Evolutionary conservation across 2,113 vertebrate genomes (phyloP).

Genomic region (Rhea americana): DNA sequence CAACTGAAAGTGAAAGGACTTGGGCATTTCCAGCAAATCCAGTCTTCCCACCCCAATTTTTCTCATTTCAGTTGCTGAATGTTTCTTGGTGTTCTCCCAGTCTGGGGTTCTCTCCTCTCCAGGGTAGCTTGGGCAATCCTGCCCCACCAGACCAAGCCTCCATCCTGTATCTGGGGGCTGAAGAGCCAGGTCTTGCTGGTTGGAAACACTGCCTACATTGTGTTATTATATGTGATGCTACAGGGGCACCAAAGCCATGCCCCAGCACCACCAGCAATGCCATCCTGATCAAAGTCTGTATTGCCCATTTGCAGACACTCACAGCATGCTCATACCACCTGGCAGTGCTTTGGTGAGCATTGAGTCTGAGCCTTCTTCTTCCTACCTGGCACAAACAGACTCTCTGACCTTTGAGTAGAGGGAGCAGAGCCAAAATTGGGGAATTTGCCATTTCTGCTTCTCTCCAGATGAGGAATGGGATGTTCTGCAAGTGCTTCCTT

Average conservation of each 20-base stretch:
- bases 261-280: neutral
- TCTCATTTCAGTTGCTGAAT: neutral
- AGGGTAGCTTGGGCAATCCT: neutral
- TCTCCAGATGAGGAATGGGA: neutral
- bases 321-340: neutral
- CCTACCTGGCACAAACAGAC: neutral
- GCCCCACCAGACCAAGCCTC: neutral
- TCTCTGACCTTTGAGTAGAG: neutral
- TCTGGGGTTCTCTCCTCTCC: neutral
- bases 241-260: neutral
- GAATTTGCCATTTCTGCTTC: neutral
- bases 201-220: neutral
- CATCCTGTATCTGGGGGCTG: neutral
- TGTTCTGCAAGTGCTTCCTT: neutral
- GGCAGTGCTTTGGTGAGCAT: neutral
- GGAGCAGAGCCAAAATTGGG: neutral
- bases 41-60: neutral
- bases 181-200: neutral
- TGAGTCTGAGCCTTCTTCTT: neutral
- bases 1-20: neutral
- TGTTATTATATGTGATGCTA: accelerated
- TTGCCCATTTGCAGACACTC: neutral
- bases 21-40: neutral
- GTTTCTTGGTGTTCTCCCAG: neutral
- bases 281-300: neutral